Evolutionary conservation across 2,888 invertebrate species (phyloP).

Genomic region (Pachliopta kotzebuea): DNA sequence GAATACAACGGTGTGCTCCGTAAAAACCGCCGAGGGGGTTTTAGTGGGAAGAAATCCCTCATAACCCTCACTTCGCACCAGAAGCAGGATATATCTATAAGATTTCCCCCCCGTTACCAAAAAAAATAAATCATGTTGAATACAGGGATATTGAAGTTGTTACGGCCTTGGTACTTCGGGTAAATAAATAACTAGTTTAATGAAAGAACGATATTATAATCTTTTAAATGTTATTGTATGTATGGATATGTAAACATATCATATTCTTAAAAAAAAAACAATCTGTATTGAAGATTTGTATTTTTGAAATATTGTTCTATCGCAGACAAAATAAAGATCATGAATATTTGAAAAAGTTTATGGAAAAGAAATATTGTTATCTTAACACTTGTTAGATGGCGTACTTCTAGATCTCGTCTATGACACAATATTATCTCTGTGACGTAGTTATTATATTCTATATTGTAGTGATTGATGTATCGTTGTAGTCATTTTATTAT

Average conservation of each 20-base stretch:
- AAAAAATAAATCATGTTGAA: background rate
- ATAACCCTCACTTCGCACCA: too few species aligned
- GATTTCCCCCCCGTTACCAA: too few species aligned
- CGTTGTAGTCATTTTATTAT: background rate
- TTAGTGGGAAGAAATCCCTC: too few species aligned
- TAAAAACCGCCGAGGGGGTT: too few species aligned
- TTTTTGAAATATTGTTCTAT: background rate
- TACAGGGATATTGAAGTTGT: slow-evolving; percentile 22
- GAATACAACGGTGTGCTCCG: background rate
- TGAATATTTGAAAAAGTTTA: background rate
- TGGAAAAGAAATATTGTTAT: background rate
- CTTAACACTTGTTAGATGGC: slow-evolving; percentile 1
- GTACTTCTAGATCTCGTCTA: slow-evolving; percentile 1
- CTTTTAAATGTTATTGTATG: background rate
- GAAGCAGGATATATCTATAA: too few species aligned
- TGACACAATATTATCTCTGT: slow-evolving; percentile 1
- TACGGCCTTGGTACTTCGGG: slow-evolving; percentile 2
- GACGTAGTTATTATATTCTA: background rate
- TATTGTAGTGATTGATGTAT: background rate
- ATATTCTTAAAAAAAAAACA: background rate
- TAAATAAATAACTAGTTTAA: background rate
- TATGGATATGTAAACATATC: slow-evolving; percentile 11
- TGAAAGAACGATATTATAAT: background rate
- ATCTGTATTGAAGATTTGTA: background rate
- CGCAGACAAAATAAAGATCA: background rate